phyloP scores from a whole-genome alignment of 2,113 vertebrate species.

The Lycocorax pyrrhopterus region DNA sequence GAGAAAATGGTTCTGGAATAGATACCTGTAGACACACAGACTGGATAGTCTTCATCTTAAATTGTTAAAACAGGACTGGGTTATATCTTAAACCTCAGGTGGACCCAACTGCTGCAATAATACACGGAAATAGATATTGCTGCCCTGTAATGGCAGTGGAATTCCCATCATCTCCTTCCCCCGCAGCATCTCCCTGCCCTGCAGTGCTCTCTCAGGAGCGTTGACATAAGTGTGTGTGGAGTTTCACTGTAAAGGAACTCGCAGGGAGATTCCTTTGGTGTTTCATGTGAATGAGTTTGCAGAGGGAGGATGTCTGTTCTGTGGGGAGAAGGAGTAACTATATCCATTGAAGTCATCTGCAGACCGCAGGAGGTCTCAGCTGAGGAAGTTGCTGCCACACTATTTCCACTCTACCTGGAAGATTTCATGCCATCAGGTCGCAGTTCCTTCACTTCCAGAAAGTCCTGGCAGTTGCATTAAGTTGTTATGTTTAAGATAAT shows the following conservation, averaged over 20 bases:
- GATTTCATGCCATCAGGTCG: background rate
- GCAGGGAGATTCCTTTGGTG: background rate
- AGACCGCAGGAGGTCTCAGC: background rate
- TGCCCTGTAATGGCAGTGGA: background rate
- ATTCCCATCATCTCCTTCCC: conserved; percentile 4
- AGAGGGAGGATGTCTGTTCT: background rate
- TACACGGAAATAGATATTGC: background rate
- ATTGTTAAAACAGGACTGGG: background rate
- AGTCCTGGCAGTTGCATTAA: background rate
- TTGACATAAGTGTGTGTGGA: background rate
- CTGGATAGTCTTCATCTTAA: background rate
- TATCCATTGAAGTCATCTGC: background rate
- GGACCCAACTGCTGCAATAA: background rate
- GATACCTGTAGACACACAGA: too few relatives aligned
- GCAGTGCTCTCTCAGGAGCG: background rate
- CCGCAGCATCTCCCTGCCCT: background rate
- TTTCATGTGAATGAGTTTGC: background rate
- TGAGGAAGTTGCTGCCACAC: background rate
- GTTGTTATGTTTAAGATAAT: background rate
- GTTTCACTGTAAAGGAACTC: background rate
- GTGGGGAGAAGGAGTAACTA: background rate
- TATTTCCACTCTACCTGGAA: background rate
- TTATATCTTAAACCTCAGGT: background rate
- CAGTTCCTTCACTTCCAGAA: background rate
- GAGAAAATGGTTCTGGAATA: background rate